Conservation (phyloP, 2,797 vertebrate species). For the Cottoperca gobio region DNA sequence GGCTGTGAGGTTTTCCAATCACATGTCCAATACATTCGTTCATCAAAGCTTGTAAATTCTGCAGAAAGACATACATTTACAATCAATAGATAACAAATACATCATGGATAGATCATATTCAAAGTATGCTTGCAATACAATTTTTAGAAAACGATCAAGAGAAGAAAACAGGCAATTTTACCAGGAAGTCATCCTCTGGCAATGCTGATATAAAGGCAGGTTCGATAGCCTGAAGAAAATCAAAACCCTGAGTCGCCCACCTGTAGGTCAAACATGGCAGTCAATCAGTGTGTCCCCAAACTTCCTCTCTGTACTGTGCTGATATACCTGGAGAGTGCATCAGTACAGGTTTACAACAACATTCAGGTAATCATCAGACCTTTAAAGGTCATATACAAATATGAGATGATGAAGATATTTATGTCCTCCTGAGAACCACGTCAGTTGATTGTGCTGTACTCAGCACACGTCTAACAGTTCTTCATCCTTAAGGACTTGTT, state of each 20-base stretch:
- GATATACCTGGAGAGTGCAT: not conserved
- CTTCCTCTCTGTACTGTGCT: not conserved
- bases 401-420: not conserved
- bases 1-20: slow-evolving; percentile 99
- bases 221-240: slow-evolving; percentile 99
- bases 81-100: not conserved
- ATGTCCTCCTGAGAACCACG: not conserved
- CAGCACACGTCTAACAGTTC: not conserved
- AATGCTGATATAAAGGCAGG: slow-evolving; percentile 97
- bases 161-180: slow-evolving; percentile 70
- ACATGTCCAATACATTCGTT: slow-evolving; percentile 99
- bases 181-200: slow-evolving; percentile 99
- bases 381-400: not conserved
- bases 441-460: not conserved
- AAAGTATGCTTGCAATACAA: not conserved
- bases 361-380: not conserved
- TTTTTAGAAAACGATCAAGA: not conserved
- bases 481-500: not conserved
- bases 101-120: not conserved
- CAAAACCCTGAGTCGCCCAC: slow-evolving; percentile 99
- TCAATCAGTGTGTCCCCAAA: not conserved
- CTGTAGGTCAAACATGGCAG: slow-evolving; percentile 74
- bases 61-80: slow-evolving; percentile 35
- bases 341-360: not conserved
- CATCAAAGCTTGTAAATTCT: slow-evolving; percentile 98